Conservation (phyloP, 2,888 invertebrate genomes). For the Acronicta aceris region DNA sequence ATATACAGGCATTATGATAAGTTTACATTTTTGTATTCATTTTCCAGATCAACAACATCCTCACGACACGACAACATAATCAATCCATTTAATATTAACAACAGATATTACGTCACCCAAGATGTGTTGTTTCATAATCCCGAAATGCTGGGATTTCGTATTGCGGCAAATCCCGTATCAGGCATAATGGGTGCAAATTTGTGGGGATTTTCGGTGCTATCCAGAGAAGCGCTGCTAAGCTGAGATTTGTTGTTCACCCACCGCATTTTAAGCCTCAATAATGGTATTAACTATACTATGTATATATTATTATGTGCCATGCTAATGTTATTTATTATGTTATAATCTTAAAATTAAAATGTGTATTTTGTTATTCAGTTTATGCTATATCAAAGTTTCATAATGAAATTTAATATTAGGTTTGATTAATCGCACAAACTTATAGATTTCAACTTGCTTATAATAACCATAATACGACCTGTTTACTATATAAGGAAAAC, state of each 20-base stretch:
- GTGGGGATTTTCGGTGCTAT: slow-evolving; percentile 53
- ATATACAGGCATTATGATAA: too few species aligned
- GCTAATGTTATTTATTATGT: slow-evolving; percentile 11
- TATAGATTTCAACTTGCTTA: too few species aligned
- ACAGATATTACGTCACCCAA: slow-evolving; percentile 54
- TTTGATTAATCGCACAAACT: too few species aligned
- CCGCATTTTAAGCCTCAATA: slow-evolving; percentile 55
- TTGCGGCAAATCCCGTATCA: slow-evolving; percentile 68
- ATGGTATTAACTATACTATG: slow-evolving; percentile 48
- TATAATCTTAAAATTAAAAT: slow-evolving; percentile 19
- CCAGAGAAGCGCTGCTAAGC: slow-evolving; percentile 54
- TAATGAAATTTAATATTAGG: too few species aligned
- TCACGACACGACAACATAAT: slow-evolving; percentile 11
- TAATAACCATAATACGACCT: too few species aligned
- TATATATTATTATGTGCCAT: slow-evolving; percentile 33
- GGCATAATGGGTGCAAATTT: slow-evolving; percentile 74
- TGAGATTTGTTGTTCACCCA: slow-evolving; percentile 52
- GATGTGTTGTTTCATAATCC: slow-evolving; percentile 61
- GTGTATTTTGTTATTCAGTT: too few species aligned
- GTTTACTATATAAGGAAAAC: too few species aligned
- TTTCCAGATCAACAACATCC: background rate
- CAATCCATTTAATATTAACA: slow-evolving; percentile 44
- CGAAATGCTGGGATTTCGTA: slow-evolving; percentile 65
- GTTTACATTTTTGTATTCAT: too few species aligned
- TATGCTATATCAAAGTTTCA: too few species aligned